Evolutionary conservation across 2,888 invertebrate species (phyloP), one percentile per base, ranked within the genome.

Genomic region (Metellina segmentata): DNA sequence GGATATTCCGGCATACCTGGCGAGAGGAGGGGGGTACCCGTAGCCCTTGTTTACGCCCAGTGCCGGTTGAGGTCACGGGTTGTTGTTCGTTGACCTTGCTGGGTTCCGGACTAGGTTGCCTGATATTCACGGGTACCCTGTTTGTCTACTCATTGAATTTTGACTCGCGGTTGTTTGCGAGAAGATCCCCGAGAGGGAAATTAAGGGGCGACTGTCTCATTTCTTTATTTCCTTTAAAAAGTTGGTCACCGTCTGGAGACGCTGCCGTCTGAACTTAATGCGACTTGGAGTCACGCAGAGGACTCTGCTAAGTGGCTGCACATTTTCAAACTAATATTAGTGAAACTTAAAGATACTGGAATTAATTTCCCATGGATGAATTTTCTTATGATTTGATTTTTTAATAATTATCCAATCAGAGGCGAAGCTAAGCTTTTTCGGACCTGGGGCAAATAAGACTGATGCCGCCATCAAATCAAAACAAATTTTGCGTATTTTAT

Each of bases 11-110:
- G 89, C 91, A 92, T 92, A 92, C 91, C 91, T 92, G 91, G 86
- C 85, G 86, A 87, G 91, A 82, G 91, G 85, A 86, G 81, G 82
- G 91, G 87, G 91, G 81, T n/a, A 53, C 16, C 4, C 34, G 34
- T 34, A 34, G 34, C 48, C 51, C 82, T 89, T 92, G 91, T 92
- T 92, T 92, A 92, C 91, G 91, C 91, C 81, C 81, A 49, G 61
- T 61, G 87, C 88, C 87, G 79, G 91, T 83, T 91, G 91, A 91
- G 91, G 91, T 91, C 91, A 83, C 78, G 83, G 87, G 72, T 91
- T 91, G 87, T 91, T 91, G 91, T 91, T 91, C 91, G 87, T 88
- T 91, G 91, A 91, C 91, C 91, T 85, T 89, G 91, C 91, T 19
- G 85, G 79, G 83, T 89, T 89, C 87, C 86, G 86, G 87, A 82